Percentiles rank a stretch among this genome's conserved stretches.
These are phyloP conservation scores for Liopterus haemorrhoidalis DNA, from an alignment of 2,888 invertebrate genomes.

Conservation along the genomic window DNA sequence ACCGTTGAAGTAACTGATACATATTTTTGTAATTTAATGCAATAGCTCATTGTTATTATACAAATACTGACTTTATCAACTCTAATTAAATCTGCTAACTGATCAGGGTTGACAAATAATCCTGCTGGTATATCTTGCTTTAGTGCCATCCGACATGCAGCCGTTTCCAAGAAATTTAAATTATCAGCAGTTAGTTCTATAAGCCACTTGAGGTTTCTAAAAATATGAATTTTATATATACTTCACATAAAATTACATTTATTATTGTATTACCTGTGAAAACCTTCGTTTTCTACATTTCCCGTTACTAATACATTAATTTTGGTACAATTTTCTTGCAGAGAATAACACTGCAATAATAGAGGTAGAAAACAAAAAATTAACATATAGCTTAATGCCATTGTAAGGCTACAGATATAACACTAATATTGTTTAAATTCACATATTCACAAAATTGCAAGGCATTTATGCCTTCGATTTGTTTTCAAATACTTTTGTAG, in stretches of 20 bases:
- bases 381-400: too few relatives aligned
- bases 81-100: conserved; percentile 43
- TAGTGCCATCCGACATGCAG: conserved; percentile 40
- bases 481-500: too few relatives aligned
- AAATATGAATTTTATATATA: conserved; percentile 21
- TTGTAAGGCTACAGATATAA: too few relatives aligned
- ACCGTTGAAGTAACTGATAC: too few relatives aligned
- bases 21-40: too few relatives aligned
- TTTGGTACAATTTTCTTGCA: conserved; percentile 37
- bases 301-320: conserved; percentile 42
- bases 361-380: too few relatives aligned
- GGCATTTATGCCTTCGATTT: too few relatives aligned
- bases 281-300: conserved; percentile 47
- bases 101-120: conserved; percentile 46
- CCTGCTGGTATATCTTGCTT: conserved; percentile 41
- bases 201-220: conserved; percentile 46
- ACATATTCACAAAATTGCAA: too few relatives aligned
- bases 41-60: too few relatives aligned
- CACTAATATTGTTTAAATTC: too few relatives aligned
- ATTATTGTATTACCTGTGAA: conserved; percentile 42
- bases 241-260: conserved; percentile 1
- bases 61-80: conserved; percentile 34
- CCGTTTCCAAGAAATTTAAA: conserved; percentile 32
- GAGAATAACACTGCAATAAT: too few relatives aligned
- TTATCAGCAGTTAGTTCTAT: conserved; percentile 41